Conservation (phyloP, 2,797 vertebrate species). For the Sebastes paucispinis region DNA sequence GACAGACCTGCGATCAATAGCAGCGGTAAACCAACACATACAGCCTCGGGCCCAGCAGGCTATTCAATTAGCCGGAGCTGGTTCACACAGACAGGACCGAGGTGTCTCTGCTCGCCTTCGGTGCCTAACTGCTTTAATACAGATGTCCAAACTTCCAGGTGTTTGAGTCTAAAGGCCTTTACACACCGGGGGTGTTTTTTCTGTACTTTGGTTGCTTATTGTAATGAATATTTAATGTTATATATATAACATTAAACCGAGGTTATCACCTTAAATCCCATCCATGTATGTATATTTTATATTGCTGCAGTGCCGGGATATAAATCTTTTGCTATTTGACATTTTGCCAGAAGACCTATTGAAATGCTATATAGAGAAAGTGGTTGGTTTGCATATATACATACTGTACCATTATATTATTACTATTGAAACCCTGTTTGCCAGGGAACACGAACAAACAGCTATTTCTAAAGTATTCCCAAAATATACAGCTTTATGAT, state of each 20-base stretch:
- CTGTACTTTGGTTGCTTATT: neutral
- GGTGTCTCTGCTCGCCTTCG: neutral
- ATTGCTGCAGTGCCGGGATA: neutral
- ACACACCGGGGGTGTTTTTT: neutral
- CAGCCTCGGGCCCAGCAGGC: constrained; percentile 27
- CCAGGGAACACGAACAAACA: neutral
- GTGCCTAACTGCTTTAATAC: neutral
- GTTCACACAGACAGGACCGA: constrained; percentile 2
- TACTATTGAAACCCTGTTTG: neutral
- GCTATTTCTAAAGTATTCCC: neutral
- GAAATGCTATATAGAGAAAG: neutral
- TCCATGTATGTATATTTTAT: too few species aligned
- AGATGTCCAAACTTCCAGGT: neutral
- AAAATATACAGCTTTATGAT: neutral
- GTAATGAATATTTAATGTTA: neutral
- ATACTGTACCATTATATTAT: neutral
- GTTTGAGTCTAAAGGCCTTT: neutral
- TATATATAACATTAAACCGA: neutral
- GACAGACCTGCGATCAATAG: constrained; percentile 41
- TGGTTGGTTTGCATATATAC: too few species aligned
- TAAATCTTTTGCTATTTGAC: neutral
- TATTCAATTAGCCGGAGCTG: constrained; percentile 38
- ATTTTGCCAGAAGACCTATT: neutral
- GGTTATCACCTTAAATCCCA: neutral
- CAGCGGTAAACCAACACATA: constrained; percentile 30